Base-by-base conservation (phyloP, 92 coral and sea anemone genomes). In the Parazoanthus swiftii region DNA sequence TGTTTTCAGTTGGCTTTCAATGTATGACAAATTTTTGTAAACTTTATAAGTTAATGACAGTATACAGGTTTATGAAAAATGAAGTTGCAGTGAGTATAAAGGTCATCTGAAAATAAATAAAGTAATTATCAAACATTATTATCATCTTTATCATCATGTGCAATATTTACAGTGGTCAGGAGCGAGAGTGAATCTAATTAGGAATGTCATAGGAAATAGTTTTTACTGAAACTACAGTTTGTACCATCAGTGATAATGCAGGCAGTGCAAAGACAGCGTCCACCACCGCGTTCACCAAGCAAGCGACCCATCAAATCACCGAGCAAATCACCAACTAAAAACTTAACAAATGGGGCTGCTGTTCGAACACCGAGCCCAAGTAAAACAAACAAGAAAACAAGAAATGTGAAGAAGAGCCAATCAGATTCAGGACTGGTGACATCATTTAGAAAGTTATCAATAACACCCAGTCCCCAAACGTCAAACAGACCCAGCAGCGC, bases 351-450 rank as follows among this genome's bases (percentile, higher is more conserved):
- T 18, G 51, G 37, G 39, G 26, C 67, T 71, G 25, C 80, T 38
- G 14, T 74, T 71, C 75, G 68, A 9, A 75, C 78, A n/a, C 80
- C 89, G 11, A 83, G 58, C 74, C 89, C 87, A 37, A 84, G 66
- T 38, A 83, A 91, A 83, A 74, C 71, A 46, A 81, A 81, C n/a
- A 76, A 38, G 50, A 76, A 74, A 36, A 26, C 74, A 9, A 89
- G 77, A 76, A 81, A 38, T 42, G 81, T 89, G 3, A 80, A 43
- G 59, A 92, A 92, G 85, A 94, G 94, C 79, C 93, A 91, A 66
- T 94, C 98, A 88, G 95, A 93, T n/a, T 48, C 91, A 70, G 89
- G 91, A 18, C 91, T 94, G 50, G 89, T 85, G n/a, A 89, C 95
- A 16, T 82, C 91, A n/a, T 93, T 94, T 42, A 88, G 95, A 42